A percentile compares a stretch with the other conserved stretches of the same genome.
Evolutionary conservation across 2,113 vertebrate genomes (phyloP).

Genomic region (Rhodinocichla rosea): DNA sequence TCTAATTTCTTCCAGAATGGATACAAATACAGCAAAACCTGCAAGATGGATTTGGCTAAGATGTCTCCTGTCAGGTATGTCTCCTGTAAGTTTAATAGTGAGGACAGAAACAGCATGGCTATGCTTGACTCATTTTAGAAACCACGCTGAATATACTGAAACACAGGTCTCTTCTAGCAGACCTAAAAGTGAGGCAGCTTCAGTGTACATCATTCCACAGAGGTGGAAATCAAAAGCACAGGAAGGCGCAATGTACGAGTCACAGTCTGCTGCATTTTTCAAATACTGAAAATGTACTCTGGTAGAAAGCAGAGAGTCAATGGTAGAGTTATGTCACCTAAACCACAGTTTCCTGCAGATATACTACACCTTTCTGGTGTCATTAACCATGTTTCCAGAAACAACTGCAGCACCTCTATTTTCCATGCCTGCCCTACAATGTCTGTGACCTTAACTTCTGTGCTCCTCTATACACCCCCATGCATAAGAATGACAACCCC

Average conservation of each 20-base stretch:
- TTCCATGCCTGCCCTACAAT: not conserved
- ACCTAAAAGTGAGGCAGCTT: not conserved
- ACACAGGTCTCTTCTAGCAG: not conserved
- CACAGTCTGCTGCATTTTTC: not conserved
- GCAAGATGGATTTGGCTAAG: not conserved
- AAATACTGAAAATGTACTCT: not conserved
- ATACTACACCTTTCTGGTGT: not conserved
- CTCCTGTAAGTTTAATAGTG: not conserved
- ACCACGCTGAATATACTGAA: not conserved
- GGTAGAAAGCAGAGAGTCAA: not conserved
- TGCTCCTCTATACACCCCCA: not conserved
- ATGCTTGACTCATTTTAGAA: not conserved
- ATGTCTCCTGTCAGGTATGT: not conserved
- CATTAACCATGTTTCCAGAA: not conserved
- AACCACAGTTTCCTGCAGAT: conserved; percentile 39
- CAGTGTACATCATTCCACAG: not conserved
- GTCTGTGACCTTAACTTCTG: not conserved
- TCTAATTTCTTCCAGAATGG: not conserved
- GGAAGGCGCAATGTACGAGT: not conserved
- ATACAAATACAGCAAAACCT: not conserved
- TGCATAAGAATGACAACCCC: not conserved
- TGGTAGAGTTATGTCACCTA: not conserved
- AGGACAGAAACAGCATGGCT: not conserved
- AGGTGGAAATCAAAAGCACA: not conserved
- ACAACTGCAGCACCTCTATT: not conserved